Conservation (phyloP, 2,113 vertebrate species). For the Rostratula benghalensis region DNA sequence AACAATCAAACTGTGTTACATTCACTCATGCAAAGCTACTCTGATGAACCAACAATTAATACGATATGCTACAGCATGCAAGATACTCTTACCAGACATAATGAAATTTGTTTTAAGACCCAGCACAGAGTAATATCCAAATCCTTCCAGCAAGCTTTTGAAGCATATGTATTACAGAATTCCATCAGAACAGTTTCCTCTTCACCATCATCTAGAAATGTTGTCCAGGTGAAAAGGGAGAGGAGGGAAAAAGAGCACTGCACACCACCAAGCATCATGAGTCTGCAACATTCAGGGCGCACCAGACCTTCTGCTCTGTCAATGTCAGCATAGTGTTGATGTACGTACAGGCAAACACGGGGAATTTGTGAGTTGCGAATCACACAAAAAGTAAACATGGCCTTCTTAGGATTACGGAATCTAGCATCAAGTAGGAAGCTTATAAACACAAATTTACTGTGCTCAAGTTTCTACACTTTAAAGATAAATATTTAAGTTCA, state of each 20-base stretch:
- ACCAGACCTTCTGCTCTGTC: not conserved
- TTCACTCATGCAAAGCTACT: not conserved
- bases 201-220: not conserved
- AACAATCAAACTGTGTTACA: not conserved
- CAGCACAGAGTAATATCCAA: not conserved
- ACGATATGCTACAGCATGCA: not conserved
- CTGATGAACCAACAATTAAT: not conserved
- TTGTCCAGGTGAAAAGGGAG: not conserved
- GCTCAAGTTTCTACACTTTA: not conserved
- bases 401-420: not conserved
- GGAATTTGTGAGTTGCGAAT: not conserved
- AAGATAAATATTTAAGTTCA: not conserved
- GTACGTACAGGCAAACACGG: not conserved
- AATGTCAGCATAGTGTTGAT: not conserved
- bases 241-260: not conserved
- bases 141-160: not conserved
- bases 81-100: not conserved
- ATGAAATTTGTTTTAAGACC: not conserved
- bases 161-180: not conserved
- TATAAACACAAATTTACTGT: not conserved
- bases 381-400: not conserved
- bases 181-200: not conserved
- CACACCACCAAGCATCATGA: accelerated
- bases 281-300: not conserved
- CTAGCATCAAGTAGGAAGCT: not conserved